A percentile compares a stretch with the other conserved stretches of the same genome.
These are phyloP conservation scores for Cheilosia grossa DNA, from an alignment of 2,888 invertebrate species.

Conservation along the genomic window DNA sequence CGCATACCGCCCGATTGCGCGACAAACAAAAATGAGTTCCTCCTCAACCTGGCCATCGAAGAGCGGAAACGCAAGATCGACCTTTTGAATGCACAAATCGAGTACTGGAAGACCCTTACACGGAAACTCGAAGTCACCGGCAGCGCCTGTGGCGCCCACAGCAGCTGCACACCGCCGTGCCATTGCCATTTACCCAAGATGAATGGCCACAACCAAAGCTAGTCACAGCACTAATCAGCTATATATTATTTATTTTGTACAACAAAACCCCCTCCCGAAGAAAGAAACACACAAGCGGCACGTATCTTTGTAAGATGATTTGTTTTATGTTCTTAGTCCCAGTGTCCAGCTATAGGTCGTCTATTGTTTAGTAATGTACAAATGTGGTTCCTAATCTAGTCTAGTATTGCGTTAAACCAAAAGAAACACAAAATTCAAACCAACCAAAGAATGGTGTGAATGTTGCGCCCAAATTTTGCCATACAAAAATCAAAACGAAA, in stretches of 20 bases:
- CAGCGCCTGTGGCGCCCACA: constrained; percentile 77
- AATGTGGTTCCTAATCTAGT: constrained; percentile 83
- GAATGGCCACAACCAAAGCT: constrained; percentile 77
- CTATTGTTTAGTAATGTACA: constrained; percentile 79
- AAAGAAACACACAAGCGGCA: constrained; percentile 19
- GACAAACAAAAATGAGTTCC: constrained; percentile 79
- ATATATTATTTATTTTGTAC: constrained; percentile 50
- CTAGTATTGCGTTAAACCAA: constrained; percentile 73
- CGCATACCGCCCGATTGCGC: constrained; percentile 57
- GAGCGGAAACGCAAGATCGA: constrained; percentile 82
- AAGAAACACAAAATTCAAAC: constrained; percentile 42
- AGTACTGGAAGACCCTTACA: constrained; percentile 82
- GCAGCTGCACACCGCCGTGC: constrained; percentile 79
- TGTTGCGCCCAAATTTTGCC: constrained; percentile 51
- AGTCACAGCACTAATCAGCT: constrained; percentile 68
- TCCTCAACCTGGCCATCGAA: constrained; percentile 81
- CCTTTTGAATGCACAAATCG: constrained; percentile 82
- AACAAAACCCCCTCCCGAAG: constrained; percentile 7
- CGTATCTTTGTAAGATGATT: constrained; percentile 55
- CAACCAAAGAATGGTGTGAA: constrained; percentile 30
- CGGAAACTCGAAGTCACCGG: constrained; percentile 79
- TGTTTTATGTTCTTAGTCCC: constrained; percentile 49
- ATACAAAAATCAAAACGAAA: constrained; percentile 22
- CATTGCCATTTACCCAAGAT: constrained; percentile 80
- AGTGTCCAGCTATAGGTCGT: constrained; percentile 47